Base-by-base conservation (phyloP, 2,113 vertebrate species). In the Ameiurus melas region DNA sequence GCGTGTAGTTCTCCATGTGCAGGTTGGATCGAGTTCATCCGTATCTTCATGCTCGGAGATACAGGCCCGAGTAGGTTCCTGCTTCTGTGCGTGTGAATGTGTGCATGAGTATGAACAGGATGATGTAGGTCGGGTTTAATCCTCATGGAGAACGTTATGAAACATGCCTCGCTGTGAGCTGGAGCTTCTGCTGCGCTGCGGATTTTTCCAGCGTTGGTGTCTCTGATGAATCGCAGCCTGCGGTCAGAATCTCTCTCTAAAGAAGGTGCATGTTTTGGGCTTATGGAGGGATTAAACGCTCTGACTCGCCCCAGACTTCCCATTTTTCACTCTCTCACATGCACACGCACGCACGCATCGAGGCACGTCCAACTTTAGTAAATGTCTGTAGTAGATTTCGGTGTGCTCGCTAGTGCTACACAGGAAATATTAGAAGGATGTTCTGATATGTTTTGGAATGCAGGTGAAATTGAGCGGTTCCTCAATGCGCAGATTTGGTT, bases 241-340 rank as follows among this genome's bases (percentile, higher is more conserved):
- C 9, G 30, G 30, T 82, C 53, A 47, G 60, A 83, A 66, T 16
- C 82, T 27, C 25, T 27, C 39, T 43, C 6, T 47, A 60, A 77
- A 83, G 70, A 66, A 86, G 57, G 66, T 86, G 57, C 60, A 66
- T 55, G 60, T 66, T 47, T 81, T 77, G 39, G 3, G 43, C 33
- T 90, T 90, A 70, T 79, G 27, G 83, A 53, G 58, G 68, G 86
- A 82, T 85, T 82, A 87, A 85, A 75, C 55, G 79, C 20, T 78
- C 43, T 83, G 84, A 89, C 47, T 86, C 47, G 58, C 33, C 62
- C 25, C 57, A 27, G 62, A 10, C 17, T 84, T 78, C 27, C 58
- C 83, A 57, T 60, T 2, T 57, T n/a, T 51, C 16, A n/a, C 39
- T 39, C 71, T 43, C n/a, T 4, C 53, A 53, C 12, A 13, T 16